Evolutionary conservation across 2,888 invertebrate species (phyloP).

Genomic region (Crepidodera aurea): DNA sequence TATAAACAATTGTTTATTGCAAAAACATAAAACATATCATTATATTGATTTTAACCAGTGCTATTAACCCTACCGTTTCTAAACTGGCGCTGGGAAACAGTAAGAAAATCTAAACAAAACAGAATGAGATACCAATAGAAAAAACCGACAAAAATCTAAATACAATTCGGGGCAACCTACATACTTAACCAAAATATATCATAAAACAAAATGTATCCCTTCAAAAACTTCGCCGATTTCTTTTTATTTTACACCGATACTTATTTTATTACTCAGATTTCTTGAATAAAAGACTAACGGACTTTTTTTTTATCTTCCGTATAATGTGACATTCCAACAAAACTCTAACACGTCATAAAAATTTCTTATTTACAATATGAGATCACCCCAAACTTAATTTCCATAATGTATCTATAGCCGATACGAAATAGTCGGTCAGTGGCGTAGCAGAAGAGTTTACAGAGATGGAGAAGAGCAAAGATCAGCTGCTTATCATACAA

Average conservation of each 20-base stretch:
- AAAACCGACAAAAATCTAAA: no score
- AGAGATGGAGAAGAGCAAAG: neutral
- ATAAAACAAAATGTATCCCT: neutral
- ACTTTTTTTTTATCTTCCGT: neutral
- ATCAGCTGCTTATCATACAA: neutral
- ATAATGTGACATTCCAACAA: neutral
- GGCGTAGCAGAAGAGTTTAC: slow-evolving; percentile 29
- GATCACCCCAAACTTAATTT: slow-evolving; percentile 54
- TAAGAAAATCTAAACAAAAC: no score
- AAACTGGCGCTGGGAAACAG: no score
- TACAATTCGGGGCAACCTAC: no score
- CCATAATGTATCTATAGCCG: slow-evolving; percentile 57
- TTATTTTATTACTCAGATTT: no score
- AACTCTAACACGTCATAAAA: slow-evolving; percentile 29
- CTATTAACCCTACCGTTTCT: no score
- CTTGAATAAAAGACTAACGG: no score
- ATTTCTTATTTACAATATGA: slow-evolving; percentile 43
- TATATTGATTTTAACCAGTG: no score
- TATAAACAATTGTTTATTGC: no score
- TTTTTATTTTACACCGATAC: neutral
- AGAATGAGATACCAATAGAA: no score
- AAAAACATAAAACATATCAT: no score
- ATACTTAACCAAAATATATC: no score
- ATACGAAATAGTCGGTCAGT: slow-evolving; percentile 38
- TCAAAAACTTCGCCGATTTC: neutral